Percentiles rank a stretch among this genome's conserved stretches.
Evolutionary conservation across 2,113 vertebrate genomes (phyloP).

Genomic region (Centropus bengalensis): DNA sequence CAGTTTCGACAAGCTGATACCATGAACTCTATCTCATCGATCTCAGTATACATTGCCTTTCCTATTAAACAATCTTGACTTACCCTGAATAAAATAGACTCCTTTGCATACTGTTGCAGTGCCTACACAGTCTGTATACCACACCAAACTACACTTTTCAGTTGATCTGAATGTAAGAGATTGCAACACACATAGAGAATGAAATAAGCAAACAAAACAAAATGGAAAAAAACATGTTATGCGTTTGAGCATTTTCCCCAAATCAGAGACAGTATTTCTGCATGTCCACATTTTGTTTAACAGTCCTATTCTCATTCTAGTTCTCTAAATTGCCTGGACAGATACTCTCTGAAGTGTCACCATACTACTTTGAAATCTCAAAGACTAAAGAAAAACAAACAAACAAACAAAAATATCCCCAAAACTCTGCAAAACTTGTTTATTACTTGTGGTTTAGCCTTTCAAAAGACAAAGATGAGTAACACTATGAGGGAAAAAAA

Average conservation of each 20-base stretch:
- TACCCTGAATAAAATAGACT: not conserved
- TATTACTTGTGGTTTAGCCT: not conserved
- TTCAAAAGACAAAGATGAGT: not conserved
- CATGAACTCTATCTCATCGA: not conserved
- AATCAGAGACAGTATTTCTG: not conserved
- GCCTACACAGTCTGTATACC: conserved; percentile 8
- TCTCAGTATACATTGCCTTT: not conserved
- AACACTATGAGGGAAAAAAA: not conserved
- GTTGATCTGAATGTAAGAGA: not conserved
- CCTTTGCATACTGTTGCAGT: not conserved
- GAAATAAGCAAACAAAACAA: not conserved
- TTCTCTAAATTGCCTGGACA: not conserved
- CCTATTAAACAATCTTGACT: conserved; percentile 13
- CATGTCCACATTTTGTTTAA: not conserved
- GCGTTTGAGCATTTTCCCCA: not conserved
- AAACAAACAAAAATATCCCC: not conserved
- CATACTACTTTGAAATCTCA: not conserved
- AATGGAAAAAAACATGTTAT: not conserved
- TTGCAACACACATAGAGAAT: not conserved
- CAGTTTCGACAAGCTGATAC: not conserved
- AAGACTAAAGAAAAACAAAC: not conserved
- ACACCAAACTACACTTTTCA: not conserved
- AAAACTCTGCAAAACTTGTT: not conserved
- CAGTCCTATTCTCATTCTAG: not conserved
- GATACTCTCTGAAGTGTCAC: not conserved